These are phyloP conservation scores for Alouatta palliata DNA, from an alignment of 2,113 vertebrate species.

Conservation along the genomic window DNA sequence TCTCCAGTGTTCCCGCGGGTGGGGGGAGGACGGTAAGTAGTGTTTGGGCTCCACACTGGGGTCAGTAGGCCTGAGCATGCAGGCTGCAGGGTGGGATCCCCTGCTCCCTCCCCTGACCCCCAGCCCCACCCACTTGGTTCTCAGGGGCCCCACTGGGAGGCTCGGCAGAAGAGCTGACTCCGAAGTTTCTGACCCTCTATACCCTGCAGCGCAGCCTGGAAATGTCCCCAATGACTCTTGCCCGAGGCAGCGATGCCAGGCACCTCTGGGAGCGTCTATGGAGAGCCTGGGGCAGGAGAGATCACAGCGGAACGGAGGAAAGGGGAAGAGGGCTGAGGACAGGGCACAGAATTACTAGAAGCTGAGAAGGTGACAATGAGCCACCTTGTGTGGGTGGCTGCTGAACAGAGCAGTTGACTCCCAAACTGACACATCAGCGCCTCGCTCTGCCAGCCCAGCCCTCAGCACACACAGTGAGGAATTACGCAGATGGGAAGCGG, in stretches of 20 bases:
- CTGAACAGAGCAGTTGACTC: background rate
- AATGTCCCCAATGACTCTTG: background rate
- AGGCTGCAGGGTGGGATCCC: rapidly evolving
- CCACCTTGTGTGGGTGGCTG: background rate
- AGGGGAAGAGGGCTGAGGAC: rapidly evolving
- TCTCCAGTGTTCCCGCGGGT: too few species aligned
- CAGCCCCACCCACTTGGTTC: background rate
- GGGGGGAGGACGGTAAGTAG: too few species aligned
- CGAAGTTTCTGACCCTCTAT: rapidly evolving
- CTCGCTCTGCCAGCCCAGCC: background rate
- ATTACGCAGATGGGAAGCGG: background rate
- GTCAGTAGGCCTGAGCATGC: rapidly evolving
- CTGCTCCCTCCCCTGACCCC: rapidly evolving
- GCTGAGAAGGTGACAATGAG: background rate
- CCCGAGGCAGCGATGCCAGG: rapidly evolving
- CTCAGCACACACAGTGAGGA: background rate
- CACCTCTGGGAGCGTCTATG: background rate
- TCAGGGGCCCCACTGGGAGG: background rate
- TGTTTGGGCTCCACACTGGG: rapidly evolving
- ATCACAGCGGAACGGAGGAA: background rate
- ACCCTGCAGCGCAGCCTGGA: background rate
- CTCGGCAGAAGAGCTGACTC: background rate
- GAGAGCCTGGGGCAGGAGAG: background rate
- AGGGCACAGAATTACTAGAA: background rate
- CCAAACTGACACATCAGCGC: background rate